Percentiles rank a stretch among this genome's conserved stretches.
Evolutionary conservation across 2,113 vertebrate genomes (phyloP).

Genomic region (Amblyornis subalaris): DNA sequence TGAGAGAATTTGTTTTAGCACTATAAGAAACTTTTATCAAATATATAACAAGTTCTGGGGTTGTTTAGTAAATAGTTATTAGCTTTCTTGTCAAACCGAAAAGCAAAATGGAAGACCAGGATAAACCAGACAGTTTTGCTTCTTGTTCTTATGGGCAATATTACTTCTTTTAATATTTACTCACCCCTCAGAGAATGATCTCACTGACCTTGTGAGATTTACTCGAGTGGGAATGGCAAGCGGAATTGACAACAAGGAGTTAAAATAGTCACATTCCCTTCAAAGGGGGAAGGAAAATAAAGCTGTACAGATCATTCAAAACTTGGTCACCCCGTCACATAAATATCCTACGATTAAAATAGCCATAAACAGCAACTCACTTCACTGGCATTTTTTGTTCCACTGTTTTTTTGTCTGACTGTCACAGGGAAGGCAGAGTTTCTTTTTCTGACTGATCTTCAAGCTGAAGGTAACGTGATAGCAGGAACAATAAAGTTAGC

Average conservation of each 20-base stretch:
- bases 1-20: not conserved
- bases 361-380: slow-evolving; percentile 69
- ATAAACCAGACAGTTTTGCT: not conserved
- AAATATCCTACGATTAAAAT: slow-evolving; percentile 32
- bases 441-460: slow-evolving; percentile 65
- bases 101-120: not conserved
- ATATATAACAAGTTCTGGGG: not conserved
- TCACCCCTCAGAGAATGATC: not conserved
- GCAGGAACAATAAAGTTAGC: slow-evolving; percentile 55
- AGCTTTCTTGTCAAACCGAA: not conserved
- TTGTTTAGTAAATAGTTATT: not conserved
- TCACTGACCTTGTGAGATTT: not conserved
- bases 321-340: not conserved
- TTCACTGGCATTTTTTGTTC: slow-evolving; percentile 73
- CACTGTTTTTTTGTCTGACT: slow-evolving; percentile 44
- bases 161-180: not conserved
- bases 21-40: not conserved
- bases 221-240: not conserved
- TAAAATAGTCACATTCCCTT: not conserved
- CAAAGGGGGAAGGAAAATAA: slow-evolving; percentile 1
- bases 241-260: not conserved
- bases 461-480: slow-evolving; percentile 61
- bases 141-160: not conserved
- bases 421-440: slow-evolving; percentile 50
- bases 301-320: not conserved